These are phyloP conservation scores for Chymomyza caudatula DNA, from an alignment of 2,888 invertebrate genomes.

Conservation along the genomic window DNA sequence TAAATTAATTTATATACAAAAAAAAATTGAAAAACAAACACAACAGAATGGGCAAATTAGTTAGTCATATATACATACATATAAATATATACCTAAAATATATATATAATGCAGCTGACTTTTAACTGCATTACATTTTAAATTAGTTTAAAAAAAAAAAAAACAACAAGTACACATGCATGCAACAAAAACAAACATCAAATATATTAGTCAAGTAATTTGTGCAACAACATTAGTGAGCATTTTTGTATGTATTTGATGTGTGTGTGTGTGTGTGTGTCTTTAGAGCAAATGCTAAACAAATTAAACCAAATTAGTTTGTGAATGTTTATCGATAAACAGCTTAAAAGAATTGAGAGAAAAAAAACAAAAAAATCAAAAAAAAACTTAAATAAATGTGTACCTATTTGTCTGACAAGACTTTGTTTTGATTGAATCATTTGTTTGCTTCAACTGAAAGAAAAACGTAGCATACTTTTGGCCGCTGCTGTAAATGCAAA, in stretches of 20 bases:
- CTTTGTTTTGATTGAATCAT: neutral
- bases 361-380: conserved; percentile 13
- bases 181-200: conserved; percentile 46
- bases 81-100: conserved; percentile 17
- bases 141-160: conserved; percentile 27
- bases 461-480: neutral
- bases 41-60: conserved; percentile 47
- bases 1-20: conserved; percentile 54
- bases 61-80: conserved; percentile 44
- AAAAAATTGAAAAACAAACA: conserved; percentile 17
- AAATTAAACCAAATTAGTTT: conserved; percentile 33
- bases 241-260: conserved; percentile 13
- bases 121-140: conserved; percentile 28
- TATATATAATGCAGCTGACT: conserved; percentile 11
- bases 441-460: no score
- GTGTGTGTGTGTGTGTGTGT: conserved; percentile 11
- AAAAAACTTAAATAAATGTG: conserved; percentile 51
- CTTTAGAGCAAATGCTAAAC: neutral
- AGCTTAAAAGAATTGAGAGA: conserved; percentile 6
- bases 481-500: neutral
- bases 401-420: conserved; percentile 61
- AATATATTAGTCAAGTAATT: conserved; percentile 17
- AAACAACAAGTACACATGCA: conserved; percentile 19
- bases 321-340: conserved; percentile 6
- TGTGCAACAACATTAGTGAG: conserved; percentile 25